Conservation (phyloP, 2,113 vertebrate species). For the Perca flavescens region DNA sequence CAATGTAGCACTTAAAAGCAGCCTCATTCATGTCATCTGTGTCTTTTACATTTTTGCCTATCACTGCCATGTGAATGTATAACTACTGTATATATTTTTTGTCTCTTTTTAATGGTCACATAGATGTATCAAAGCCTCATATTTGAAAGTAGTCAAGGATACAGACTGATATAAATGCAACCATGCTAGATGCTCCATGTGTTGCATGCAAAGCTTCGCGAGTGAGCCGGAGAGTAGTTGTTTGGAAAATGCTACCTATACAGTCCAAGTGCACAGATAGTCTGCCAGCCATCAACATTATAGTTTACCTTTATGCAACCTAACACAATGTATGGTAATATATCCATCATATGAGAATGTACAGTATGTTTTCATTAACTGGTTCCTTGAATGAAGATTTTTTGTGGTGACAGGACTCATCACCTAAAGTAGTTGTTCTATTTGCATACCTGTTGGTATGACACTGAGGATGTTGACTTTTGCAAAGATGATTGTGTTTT, state of each 20-base stretch:
- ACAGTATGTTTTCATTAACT: constrained; percentile 51
- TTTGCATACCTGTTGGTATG: neutral
- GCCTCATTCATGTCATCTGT: constrained; percentile 40
- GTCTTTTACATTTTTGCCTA: constrained; percentile 43
- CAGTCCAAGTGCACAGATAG: neutral
- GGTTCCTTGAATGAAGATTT: constrained; percentile 74
- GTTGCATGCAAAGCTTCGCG: constrained; percentile 20
- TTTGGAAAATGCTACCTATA: constrained; percentile 12
- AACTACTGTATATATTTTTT: constrained; percentile 61
- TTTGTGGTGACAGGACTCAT: constrained; percentile 67
- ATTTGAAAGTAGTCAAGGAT: constrained; percentile 33
- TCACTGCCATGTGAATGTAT: constrained; percentile 76
- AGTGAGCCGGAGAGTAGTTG: neutral
- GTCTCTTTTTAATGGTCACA: constrained; percentile 27
- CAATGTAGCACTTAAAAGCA: constrained; percentile 78
- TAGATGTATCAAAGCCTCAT: constrained; percentile 30
- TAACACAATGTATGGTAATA: constrained; percentile 34
- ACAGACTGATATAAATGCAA: constrained; percentile 24
- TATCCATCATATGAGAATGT: constrained; percentile 55
- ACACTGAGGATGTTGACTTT: neutral
- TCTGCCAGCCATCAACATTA: neutral
- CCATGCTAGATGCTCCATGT: neutral
- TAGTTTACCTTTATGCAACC: constrained; percentile 39
- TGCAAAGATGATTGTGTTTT: neutral
- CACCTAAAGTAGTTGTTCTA: constrained; percentile 14